Evolutionary conservation across 2,888 invertebrate species (phyloP).

Genomic region (Chesias legatella): DNA sequence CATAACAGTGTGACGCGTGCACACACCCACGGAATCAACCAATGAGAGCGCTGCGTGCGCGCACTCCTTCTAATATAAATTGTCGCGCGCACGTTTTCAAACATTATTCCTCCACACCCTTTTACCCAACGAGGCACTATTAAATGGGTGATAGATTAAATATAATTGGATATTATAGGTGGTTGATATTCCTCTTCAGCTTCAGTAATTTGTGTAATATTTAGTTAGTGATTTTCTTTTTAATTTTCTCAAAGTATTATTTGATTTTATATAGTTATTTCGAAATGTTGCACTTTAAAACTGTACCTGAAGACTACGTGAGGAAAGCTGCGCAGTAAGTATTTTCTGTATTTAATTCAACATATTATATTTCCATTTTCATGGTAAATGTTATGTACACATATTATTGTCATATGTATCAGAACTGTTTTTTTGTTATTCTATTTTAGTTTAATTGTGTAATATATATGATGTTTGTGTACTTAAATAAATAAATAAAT

Average conservation of each 20-base stretch:
- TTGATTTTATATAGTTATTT: constrained; percentile 30
- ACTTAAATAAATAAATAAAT: too few relatives aligned
- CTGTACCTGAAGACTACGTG: constrained; percentile 65
- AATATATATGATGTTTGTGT: too few relatives aligned
- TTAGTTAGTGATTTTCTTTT: constrained; percentile 33
- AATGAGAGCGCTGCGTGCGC: constrained; percentile 54
- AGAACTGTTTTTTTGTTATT: too few relatives aligned
- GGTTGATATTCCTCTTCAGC: constrained; percentile 77
- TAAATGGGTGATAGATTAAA: constrained; percentile 76
- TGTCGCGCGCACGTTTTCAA: constrained; percentile 43
- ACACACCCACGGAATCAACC: constrained; percentile 70
- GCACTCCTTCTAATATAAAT: constrained; percentile 61
- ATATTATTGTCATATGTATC: too few relatives aligned
- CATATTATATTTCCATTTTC: too few relatives aligned
- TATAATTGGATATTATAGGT: constrained; percentile 67
- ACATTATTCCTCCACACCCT: constrained; percentile 44
- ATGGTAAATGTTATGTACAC: too few relatives aligned
- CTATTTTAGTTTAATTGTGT: too few relatives aligned
- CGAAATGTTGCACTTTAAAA: constrained; percentile 68
- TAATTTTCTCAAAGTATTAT: constrained; percentile 38
- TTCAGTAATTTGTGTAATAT: constrained; percentile 74
- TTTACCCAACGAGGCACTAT: constrained; percentile 34
- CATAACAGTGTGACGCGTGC: too few relatives aligned
- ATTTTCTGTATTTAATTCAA: constrained; percentile 12
- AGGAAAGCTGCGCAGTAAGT: constrained; percentile 67